Evolutionary conservation across 2,797 vertebrate genomes (phyloP).

Genomic region (Poecilia wingei): DNA sequence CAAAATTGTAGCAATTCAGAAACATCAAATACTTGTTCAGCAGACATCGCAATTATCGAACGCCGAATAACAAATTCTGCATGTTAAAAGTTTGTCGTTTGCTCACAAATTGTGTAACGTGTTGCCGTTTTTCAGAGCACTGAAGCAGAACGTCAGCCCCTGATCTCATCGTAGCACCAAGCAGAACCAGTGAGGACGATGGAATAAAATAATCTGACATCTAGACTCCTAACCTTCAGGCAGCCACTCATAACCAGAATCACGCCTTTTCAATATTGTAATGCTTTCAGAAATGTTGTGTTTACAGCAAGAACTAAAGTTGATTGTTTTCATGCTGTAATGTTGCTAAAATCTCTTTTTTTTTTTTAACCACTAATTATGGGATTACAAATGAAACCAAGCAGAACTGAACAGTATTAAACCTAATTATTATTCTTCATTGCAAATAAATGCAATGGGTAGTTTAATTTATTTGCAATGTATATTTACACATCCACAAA

Average conservation of each 20-base stretch:
- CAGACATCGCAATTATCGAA: background rate
- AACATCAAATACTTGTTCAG: background rate
- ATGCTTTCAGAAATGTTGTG: constrained; percentile 11
- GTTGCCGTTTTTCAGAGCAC: constrained; percentile 65
- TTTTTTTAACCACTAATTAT: background rate
- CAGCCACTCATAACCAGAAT: constrained; percentile 5
- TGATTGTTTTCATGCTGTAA: constrained; percentile 11
- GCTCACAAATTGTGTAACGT: background rate
- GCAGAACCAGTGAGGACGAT: background rate
- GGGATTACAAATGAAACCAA: background rate
- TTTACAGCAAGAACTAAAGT: background rate
- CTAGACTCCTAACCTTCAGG: constrained; percentile 6
- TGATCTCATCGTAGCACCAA: constrained; percentile 71
- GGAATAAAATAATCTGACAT: background rate
- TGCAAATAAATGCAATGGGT: background rate
- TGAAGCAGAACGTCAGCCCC: constrained; percentile 74
- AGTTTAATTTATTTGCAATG: no score
- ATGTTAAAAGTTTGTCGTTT: background rate
- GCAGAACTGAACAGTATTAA: background rate
- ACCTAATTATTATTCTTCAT: background rate
- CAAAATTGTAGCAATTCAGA: background rate
- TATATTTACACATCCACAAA: no score
- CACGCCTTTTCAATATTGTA: constrained; percentile 12
- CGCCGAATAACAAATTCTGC: background rate
- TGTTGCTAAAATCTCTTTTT: constrained; percentile 14